Evolutionary conservation across 2,797 vertebrate species (phyloP).

Genomic region (Erithacus rubecula): DNA sequence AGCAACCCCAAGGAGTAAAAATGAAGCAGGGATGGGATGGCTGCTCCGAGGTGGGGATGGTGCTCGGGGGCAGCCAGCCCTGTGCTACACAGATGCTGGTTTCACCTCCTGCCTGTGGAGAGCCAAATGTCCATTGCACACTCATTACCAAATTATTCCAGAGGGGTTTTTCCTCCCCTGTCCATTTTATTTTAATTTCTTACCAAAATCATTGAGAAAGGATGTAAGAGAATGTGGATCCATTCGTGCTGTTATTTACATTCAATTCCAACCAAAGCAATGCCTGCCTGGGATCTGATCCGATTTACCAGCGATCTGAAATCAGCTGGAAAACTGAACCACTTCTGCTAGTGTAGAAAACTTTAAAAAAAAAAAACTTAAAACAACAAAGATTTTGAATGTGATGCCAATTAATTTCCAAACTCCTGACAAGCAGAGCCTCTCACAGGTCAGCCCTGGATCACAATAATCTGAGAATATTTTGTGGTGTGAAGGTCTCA

Average conservation of each 20-base stretch:
- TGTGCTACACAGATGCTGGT: background rate
- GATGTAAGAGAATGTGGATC: background rate
- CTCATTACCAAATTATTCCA: background rate
- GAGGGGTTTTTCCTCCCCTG: rapidly evolving
- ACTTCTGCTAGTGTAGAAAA: background rate
- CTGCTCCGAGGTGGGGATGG: background rate
- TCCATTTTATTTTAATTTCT: background rate
- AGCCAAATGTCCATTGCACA: background rate
- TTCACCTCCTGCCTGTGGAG: background rate
- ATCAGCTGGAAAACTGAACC: background rate
- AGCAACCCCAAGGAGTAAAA: background rate
- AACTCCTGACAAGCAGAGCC: background rate
- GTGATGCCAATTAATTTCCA: background rate
- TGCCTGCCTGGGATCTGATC: background rate
- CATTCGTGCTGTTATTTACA: background rate
- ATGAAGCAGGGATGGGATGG: background rate
- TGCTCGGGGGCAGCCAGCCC: background rate
- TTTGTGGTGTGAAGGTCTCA: rapidly evolving
- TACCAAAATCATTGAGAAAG: background rate
- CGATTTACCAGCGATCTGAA: rapidly evolving
- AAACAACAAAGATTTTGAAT: background rate
- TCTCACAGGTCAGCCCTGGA: background rate
- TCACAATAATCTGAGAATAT: rapidly evolving
- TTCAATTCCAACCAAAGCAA: background rate
- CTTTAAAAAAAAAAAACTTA: background rate